A percentile compares a stretch with the other conserved stretches of the same genome.
Evolutionary conservation across 2,888 invertebrate species (phyloP).

Genomic region (Allacma fusca): DNA sequence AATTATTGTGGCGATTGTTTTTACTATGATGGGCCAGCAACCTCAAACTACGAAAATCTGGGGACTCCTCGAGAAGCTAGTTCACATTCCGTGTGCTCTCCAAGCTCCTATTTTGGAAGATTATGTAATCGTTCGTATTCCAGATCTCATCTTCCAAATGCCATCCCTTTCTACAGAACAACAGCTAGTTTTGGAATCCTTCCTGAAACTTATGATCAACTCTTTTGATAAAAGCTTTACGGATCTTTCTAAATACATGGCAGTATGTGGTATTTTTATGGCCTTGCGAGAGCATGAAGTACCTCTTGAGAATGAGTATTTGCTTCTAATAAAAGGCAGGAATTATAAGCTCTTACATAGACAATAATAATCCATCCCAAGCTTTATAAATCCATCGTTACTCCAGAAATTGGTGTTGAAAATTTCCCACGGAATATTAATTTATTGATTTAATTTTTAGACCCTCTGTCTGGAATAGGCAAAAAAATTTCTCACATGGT

Average conservation of each 20-base stretch:
- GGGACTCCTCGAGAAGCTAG: constrained; percentile 46
- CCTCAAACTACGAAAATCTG: constrained; percentile 45
- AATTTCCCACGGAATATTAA: too few species aligned
- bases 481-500: constrained; percentile 16
- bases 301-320: constrained; percentile 55
- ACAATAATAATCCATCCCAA: too few species aligned
- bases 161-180: constrained; percentile 44
- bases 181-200: constrained; percentile 48
- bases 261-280: constrained; percentile 23
- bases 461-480: neutral
- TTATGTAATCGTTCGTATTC: constrained; percentile 31
- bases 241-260: constrained; percentile 42
- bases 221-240: constrained; percentile 46
- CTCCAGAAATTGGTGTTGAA: too few species aligned
- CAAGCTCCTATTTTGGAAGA: constrained; percentile 36
- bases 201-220: constrained; percentile 42
- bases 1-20: constrained; percentile 44
- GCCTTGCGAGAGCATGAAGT: constrained; percentile 56
- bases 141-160: constrained; percentile 42
- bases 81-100: constrained; percentile 36
- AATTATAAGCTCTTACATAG: neutral
- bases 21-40: constrained; percentile 23
- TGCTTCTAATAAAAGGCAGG: constrained; percentile 50
- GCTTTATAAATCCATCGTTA: too few species aligned
- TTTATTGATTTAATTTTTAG: too few species aligned